A percentile compares a stretch with the other conserved stretches of the same genome.
phyloP scores from a whole-genome alignment of 2,113 vertebrate species.

The Haemorhous mexicanus region DNA sequence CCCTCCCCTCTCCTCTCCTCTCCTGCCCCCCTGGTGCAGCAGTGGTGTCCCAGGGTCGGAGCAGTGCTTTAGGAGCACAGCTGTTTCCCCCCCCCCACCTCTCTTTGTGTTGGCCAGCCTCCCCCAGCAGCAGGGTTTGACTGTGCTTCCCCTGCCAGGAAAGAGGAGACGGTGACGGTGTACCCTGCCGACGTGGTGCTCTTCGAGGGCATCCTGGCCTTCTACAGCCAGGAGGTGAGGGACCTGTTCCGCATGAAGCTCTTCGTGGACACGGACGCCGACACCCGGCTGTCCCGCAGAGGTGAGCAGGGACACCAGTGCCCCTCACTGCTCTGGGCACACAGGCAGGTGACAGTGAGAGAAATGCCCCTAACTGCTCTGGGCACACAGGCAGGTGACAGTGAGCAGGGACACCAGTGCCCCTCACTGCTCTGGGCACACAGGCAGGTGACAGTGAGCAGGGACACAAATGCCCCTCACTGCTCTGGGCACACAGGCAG shows the following conservation, averaged over 20 bases:
- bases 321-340: not conserved
- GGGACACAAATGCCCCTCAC: too few relatives aligned
- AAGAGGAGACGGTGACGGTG: constrained; percentile 90
- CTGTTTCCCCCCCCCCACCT: not conserved
- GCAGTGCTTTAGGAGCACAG: not conserved
- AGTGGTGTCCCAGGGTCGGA: constrained; percentile 2
- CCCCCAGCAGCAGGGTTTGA: not conserved
- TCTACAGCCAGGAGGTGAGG: constrained; percentile 94
- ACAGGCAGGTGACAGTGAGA: not conserved
- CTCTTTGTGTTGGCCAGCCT: not conserved
- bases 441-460: too few relatives aligned
- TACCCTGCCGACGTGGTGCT: constrained; percentile 96
- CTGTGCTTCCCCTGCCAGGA: constrained; percentile 72
- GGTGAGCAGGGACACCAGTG: constrained; percentile 69
- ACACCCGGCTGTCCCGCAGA: constrained; percentile 94
- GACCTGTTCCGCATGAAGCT: constrained; percentile 99
- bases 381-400: too few relatives aligned
- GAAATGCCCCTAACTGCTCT: too few relatives aligned
- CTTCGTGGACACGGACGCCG: constrained; percentile 94
- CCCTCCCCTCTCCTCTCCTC: not conserved
- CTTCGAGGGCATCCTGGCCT: constrained; percentile 95
- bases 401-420: too few relatives aligned
- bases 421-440: too few relatives aligned
- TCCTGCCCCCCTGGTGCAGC: not conserved
- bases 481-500: too few relatives aligned